Conservation (phyloP, 1,140 invertebrate genomes). For the Bombus cullumanus region DNA sequence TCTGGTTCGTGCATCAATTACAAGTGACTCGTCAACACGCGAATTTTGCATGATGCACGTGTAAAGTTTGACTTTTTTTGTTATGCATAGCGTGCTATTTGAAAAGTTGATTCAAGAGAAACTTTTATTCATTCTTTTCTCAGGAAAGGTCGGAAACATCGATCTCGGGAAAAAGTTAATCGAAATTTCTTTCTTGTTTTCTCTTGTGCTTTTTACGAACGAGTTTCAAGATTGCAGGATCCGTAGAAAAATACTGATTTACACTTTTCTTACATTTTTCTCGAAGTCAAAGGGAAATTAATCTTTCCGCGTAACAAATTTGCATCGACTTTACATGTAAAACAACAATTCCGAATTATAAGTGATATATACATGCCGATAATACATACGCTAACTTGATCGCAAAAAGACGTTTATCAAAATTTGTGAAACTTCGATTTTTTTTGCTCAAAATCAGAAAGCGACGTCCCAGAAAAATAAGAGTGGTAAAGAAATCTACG, state of each 20-base stretch:
- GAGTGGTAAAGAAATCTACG: accelerated
- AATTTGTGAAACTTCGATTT: not conserved
- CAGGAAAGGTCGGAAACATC: not conserved
- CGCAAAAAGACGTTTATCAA: not conserved
- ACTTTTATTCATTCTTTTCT: not conserved
- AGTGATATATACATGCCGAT: too few species aligned
- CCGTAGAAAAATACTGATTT: not conserved
- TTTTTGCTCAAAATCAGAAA: not conserved
- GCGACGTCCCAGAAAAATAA: not conserved
- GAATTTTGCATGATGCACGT: not conserved
- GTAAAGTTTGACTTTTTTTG: not conserved
- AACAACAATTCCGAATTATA: not conserved
- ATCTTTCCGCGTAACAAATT: not conserved
- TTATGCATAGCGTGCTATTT: conserved; percentile 6
- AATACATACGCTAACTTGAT: too few species aligned
- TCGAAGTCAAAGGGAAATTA: not conserved
- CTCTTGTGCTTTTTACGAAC: not conserved
- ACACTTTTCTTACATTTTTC: not conserved
- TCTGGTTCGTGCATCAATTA: not conserved
- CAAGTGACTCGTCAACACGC: not conserved
- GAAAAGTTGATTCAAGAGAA: conserved; percentile 1
- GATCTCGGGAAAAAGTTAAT: conserved; percentile 6
- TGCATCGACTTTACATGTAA: not conserved
- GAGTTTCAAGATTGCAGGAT: not conserved
- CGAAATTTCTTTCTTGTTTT: not conserved